Percentiles rank a stretch among this genome's conserved stretches.
Conservation (phyloP, 2,113 vertebrate genomes). For the Gymnocephalus cernua region DNA sequence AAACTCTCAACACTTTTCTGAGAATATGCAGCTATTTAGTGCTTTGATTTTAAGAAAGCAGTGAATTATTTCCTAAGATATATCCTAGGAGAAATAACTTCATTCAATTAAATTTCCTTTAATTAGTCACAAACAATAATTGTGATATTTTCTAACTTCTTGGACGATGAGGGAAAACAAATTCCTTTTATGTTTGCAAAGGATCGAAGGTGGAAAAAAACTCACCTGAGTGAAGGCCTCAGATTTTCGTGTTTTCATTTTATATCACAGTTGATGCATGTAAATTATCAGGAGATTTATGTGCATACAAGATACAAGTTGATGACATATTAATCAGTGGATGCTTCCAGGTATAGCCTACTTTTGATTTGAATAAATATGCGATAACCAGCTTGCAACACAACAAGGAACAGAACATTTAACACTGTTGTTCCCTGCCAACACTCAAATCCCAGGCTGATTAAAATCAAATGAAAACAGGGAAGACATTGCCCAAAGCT, state of each 20-base stretch:
- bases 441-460: conserved; percentile 70
- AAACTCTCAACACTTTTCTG: conserved; percentile 49
- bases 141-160: conserved; percentile 74
- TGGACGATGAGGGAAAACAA: conserved; percentile 37
- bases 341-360: conserved; percentile 82
- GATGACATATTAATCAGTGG: conserved; percentile 81
- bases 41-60: conserved; percentile 60
- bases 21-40: conserved; percentile 54
- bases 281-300: conserved; percentile 73
- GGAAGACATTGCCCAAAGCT: conserved; percentile 65
- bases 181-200: conserved; percentile 67
- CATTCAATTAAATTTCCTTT: conserved; percentile 77
- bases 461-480: conserved; percentile 80
- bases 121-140: conserved; percentile 78
- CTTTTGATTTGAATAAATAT: conserved; percentile 80
- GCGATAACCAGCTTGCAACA: conserved; percentile 71
- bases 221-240: conserved; percentile 61
- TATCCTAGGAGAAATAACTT: conserved; percentile 74
- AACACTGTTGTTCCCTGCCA: conserved; percentile 80
- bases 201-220: conserved; percentile 28
- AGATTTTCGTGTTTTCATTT: conserved; percentile 52
- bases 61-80: conserved; percentile 58
- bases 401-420: conserved; percentile 79
- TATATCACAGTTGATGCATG: conserved; percentile 61
- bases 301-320: conserved; percentile 66